These are phyloP conservation scores for Zosterops japonicus DNA, from an alignment of 2,113 vertebrate genomes.

Conservation along the genomic window DNA sequence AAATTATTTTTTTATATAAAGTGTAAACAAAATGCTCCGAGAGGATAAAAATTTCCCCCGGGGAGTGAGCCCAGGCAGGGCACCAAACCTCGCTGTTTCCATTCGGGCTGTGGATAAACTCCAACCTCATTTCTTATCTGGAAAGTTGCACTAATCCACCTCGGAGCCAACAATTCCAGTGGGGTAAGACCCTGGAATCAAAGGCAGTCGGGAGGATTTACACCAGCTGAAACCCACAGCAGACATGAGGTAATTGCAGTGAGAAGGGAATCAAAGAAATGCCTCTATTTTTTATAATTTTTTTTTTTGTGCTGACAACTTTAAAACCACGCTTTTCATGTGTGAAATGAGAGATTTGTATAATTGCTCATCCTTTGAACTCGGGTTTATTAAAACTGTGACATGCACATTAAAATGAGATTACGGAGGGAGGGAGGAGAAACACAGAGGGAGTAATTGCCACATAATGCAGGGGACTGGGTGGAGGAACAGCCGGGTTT, in stretches of 20 bases:
- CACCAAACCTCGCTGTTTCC: neutral
- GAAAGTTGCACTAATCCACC: conserved; percentile 8
- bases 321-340: conserved; percentile 37
- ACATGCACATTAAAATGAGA: conserved; percentile 44
- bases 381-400: conserved; percentile 47
- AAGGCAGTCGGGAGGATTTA: neutral
- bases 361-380: conserved; percentile 67
- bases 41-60: neutral
- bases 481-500: neutral
- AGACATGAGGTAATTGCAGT: conserved; percentile 30
- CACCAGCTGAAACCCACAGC: neutral
- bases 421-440: conserved; percentile 38
- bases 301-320: conserved; percentile 20
- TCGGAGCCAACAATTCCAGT: neutral
- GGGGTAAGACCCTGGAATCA: neutral
- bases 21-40: neutral
- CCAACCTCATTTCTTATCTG: conserved; percentile 26
- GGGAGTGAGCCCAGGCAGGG: neutral
- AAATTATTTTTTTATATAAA: neutral
- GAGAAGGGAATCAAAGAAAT: conserved; percentile 38
- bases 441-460: conserved; percentile 11
- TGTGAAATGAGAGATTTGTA: conserved; percentile 64
- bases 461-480: neutral
- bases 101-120: neutral
- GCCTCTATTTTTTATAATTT: neutral